These are phyloP conservation scores for Hyles lineata DNA, from an alignment of 2,888 invertebrate species.

Conservation along the genomic window DNA sequence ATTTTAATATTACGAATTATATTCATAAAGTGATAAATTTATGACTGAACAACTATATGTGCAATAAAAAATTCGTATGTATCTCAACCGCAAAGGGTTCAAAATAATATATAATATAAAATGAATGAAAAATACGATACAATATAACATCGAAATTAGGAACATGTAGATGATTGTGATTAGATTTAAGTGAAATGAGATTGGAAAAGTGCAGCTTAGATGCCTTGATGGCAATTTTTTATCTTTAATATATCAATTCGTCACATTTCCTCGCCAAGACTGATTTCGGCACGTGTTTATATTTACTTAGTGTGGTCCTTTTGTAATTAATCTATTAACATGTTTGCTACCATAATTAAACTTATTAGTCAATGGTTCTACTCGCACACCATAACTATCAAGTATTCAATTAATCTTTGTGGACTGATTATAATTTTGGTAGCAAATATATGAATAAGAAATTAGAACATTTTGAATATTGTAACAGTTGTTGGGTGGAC, in stretches of 20 bases:
- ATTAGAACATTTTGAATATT: background rate
- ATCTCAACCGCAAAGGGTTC: background rate
- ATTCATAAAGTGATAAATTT: too few species aligned
- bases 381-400: background rate
- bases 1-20: too few species aligned
- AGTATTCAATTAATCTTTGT: too few species aligned
- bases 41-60: too few species aligned
- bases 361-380: background rate
- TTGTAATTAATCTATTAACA: background rate
- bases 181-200: conserved; percentile 12
- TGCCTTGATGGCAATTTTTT: background rate
- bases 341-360: background rate
- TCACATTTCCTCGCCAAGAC: conserved; percentile 21
- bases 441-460: background rate
- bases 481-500: background rate
- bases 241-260: background rate
- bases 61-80: too few species aligned
- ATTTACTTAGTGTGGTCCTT: background rate
- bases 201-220: background rate
- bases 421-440: background rate
- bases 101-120: background rate
- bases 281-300: conserved; percentile 8
- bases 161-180: conserved; percentile 18
- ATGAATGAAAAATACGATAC: background rate
- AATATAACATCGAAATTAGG: conserved; percentile 19